Conservation (phyloP, 2,888 invertebrate species). For the Anthophora plumipes region DNA sequence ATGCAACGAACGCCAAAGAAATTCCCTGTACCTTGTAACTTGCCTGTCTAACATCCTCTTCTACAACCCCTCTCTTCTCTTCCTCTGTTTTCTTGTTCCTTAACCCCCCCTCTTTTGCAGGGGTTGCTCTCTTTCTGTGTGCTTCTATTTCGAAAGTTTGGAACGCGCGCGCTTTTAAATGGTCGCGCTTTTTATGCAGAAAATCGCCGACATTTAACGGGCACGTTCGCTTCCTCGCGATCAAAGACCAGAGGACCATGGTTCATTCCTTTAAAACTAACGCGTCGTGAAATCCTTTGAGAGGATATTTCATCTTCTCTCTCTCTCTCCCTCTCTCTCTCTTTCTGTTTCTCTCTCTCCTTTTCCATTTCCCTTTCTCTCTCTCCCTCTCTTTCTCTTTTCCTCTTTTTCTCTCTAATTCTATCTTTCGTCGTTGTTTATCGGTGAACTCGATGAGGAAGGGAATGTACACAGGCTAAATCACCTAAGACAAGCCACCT, state of each 20-base stretch:
- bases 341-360: not conserved
- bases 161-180: slow-evolving; percentile 35
- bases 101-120: not conserved
- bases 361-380: not conserved
- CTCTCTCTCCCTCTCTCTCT: not conserved
- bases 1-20: slow-evolving; percentile 56
- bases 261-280: not conserved
- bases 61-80: not conserved
- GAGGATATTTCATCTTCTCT: no score
- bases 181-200: slow-evolving; percentile 20
- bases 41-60: slow-evolving; percentile 32
- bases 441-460: not conserved
- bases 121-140: not conserved
- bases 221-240: slow-evolving; percentile 4
- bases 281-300: slow-evolving; percentile 32
- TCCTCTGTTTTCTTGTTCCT: not conserved
- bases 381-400: not conserved
- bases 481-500: no score
- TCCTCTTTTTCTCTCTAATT: not conserved
- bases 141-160: slow-evolving; percentile 23
- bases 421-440: slow-evolving; percentile 2
- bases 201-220: not conserved
- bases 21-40: slow-evolving; percentile 46
- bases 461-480: slow-evolving; percentile 3
- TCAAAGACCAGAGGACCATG: slow-evolving; percentile 18